Evolutionary conservation across 2,113 vertebrate species (phyloP), one percentile per base, ranked within the genome.

Genomic region (Phoenicopterus ruber): DNA sequence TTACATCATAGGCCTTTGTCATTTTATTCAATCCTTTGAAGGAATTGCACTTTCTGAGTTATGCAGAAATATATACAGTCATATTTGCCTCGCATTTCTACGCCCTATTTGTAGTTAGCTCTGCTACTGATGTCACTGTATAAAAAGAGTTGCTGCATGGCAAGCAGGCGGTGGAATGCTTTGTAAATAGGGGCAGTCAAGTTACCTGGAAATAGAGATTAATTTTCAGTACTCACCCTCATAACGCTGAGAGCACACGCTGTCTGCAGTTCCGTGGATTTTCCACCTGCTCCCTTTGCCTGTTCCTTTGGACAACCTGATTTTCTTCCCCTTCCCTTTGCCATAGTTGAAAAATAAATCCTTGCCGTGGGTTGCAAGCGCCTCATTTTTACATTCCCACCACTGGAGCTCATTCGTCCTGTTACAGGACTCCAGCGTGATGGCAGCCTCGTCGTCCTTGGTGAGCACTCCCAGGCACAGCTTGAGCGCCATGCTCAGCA

Each of bases 361-460:
- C 80, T 98, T 96, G 84, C 98, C 97, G 8, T 97, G 94, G 24
- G 99, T 97, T 28, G 98, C 98, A 61, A 99, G 98, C 0, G 98
- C 99, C 5, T 99, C 98, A 10, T 99, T 99, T 95, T 97, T 99
- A 85, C 99, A 99, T 66, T 99, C 98, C 99, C 99, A 99, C 44
- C 98, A 98, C 91, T 99, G 99, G 29, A 99, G 95, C 7, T 96
- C 76, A 9, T 91, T 99, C 1, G 83, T 98, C 13, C 97, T 97
- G 55, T 99, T 98, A 24, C 99, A 99, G 47, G 98, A 82, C 44
- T 97, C 98, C 36, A 99, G 89, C 0, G 96, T 86, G 80, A 99
- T 44, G 10, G 98, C 90, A 44, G 98, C 98, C 98, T 98, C 98
- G 1, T 99, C 97, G 0, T 93, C 96, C 82, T 98, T 97, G 47